Conservation (phyloP, 2,888 invertebrate genomes). For the Zelleria hepariella region DNA sequence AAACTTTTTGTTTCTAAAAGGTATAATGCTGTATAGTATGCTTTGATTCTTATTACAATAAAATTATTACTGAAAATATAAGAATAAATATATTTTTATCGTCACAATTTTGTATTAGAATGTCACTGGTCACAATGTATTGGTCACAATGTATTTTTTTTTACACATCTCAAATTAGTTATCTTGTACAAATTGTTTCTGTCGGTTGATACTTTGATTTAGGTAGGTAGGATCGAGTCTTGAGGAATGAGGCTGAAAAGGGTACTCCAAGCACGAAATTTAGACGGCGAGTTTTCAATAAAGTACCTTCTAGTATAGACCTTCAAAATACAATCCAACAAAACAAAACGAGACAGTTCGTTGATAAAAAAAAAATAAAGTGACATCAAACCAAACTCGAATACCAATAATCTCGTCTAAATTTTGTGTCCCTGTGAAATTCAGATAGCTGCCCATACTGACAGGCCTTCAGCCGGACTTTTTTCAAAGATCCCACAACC, state of each 20-base stretch:
- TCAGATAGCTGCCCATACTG: background rate
- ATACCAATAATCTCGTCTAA: background rate
- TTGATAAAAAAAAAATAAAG: too few relatives aligned
- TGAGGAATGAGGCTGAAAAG: too few relatives aligned
- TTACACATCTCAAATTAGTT: background rate
- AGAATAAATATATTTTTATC: background rate
- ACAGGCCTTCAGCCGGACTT: background rate
- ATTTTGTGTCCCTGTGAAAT: background rate
- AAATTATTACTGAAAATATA: background rate
- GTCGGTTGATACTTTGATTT: background rate
- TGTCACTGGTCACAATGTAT: background rate
- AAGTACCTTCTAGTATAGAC: too few relatives aligned
- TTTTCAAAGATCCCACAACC: background rate
- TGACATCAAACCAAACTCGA: background rate
- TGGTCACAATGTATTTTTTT: background rate
- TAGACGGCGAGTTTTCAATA: too few relatives aligned
- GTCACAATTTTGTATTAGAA: too few relatives aligned
- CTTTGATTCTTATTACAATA: background rate
- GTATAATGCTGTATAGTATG: constrained; percentile 23
- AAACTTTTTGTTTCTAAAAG: constrained; percentile 15
- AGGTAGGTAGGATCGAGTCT: too few relatives aligned
- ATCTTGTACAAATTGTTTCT: background rate
- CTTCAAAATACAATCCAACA: too few relatives aligned
- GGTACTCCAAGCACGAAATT: too few relatives aligned
- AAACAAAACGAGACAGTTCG: too few relatives aligned